Base-by-base conservation (phyloP, 2,113 vertebrate species). In the Triplophysa dalaica region DNA sequence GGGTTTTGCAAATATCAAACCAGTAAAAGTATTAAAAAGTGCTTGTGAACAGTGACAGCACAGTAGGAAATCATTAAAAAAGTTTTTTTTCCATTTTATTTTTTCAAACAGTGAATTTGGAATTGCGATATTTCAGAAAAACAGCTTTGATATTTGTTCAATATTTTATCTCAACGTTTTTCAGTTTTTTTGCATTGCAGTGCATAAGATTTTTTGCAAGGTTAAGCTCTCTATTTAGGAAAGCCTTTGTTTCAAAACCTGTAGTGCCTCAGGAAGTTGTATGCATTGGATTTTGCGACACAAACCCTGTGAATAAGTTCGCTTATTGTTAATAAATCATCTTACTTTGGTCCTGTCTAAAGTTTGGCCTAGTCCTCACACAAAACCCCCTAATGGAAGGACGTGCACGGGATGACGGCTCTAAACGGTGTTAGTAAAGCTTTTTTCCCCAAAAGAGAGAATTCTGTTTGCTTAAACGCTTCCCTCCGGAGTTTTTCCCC, bases 381-480 rank as follows among this genome's bases (percentile, higher is more conserved):
- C 38, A 24, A 43, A 61, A 61, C 8, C 54, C 54, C 21, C 26
- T 21, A 29, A 29, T 54, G 62, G 62, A 76, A 76, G 62, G 74
- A 24, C 29, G 74, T 64, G 74, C 74, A 76, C 62, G 45, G 74
- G 26, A 64, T 65, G 45, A 61, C 74, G 50, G 22, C 61, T 45
- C 43, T 48, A 63, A 21, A 65, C 45, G 2, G 11, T 52, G 61
- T 54, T 65, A 21, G 17, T 65, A 54, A 10, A 76, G 50, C 33
- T 26, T 50, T 16, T n/a, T 75, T 45, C 60, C 60, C 33, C 48
- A 21, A 75, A 50, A 45, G 60, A 11, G 62, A 65, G 43, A 17
- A n/a, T 19, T 77, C 19, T 54, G 62, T 77, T 77, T 65, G 62
- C 38, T 77, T 77, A 77, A 77, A 77, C 43, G 50, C 61, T 54